phyloP scores from a whole-genome alignment of 2,888 invertebrate genomes.

The Lottia gigantea region DNA sequence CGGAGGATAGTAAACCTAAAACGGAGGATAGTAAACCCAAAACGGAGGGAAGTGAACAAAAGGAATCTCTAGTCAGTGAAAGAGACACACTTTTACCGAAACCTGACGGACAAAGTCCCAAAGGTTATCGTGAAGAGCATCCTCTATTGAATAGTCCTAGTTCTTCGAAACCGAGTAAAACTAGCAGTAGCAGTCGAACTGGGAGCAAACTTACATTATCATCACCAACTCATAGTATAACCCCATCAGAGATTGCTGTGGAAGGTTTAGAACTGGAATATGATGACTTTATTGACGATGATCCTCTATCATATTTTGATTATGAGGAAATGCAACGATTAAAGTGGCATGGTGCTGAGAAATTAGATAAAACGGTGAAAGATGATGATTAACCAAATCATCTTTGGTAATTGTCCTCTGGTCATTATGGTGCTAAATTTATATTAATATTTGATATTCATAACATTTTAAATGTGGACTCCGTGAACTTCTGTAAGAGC shows the following conservation, averaged over 20 bases:
- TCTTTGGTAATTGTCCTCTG: too few relatives aligned
- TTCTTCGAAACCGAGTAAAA: slow-evolving; percentile 44
- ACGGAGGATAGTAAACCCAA: slow-evolving; percentile 17
- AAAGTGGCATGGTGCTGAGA: slow-evolving; percentile 56
- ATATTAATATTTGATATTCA: too few relatives aligned
- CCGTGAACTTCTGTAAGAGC: too few relatives aligned
- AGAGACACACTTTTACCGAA: slow-evolving; percentile 53
- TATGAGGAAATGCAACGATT: slow-evolving; percentile 53
- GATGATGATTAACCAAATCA: background rate
- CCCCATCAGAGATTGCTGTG: slow-evolving; percentile 47
- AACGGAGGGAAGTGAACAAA: slow-evolving; percentile 8
- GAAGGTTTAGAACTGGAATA: slow-evolving; percentile 55
- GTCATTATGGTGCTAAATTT: too few relatives aligned
- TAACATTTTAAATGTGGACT: too few relatives aligned
- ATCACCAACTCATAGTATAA: slow-evolving; percentile 56
- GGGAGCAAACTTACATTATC: slow-evolving; percentile 42
- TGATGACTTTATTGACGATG: slow-evolving; percentile 61
- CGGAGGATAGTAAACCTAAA: slow-evolving; percentile 13
- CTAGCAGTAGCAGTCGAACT: slow-evolving; percentile 40
- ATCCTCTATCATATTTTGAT: slow-evolving; percentile 61
- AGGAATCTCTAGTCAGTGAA: slow-evolving; percentile 33
- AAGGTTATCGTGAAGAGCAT: slow-evolving; percentile 40
- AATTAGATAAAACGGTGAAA: slow-evolving; percentile 37
- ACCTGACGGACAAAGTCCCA: slow-evolving; percentile 61
- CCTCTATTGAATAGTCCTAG: slow-evolving; percentile 17